phyloP scores from a whole-genome alignment of 2,797 vertebrate species.

The Gymnodraco acuticeps region DNA sequence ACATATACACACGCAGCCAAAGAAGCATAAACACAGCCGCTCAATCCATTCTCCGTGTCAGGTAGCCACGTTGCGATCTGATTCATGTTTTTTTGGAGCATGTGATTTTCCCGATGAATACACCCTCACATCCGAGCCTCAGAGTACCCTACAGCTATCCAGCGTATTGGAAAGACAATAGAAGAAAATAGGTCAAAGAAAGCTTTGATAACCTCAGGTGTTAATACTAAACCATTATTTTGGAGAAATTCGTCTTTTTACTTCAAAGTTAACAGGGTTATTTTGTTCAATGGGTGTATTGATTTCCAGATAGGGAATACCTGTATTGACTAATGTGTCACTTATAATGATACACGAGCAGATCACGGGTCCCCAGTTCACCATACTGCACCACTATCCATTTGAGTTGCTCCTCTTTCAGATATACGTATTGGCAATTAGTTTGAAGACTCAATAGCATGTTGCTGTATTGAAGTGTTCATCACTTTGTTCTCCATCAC shows the following conservation, averaged over 20 bases:
- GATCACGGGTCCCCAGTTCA: slow-evolving; percentile 62
- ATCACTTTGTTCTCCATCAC: slow-evolving; percentile 29
- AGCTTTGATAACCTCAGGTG: slow-evolving; percentile 31
- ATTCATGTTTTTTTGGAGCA: slow-evolving; percentile 66
- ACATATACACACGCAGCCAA: slow-evolving; percentile 14
- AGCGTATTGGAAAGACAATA: slow-evolving; percentile 54
- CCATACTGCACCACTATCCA: slow-evolving; percentile 48
- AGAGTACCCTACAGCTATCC: slow-evolving; percentile 53
- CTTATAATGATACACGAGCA: slow-evolving; percentile 75
- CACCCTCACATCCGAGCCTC: slow-evolving; percentile 33
- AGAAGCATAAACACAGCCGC: slow-evolving; percentile 28
- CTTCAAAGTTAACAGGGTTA: slow-evolving; percentile 46
- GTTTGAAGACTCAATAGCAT: slow-evolving; percentile 50
- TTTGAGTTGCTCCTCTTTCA: slow-evolving; percentile 59
- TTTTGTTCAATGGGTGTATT: slow-evolving; percentile 48
- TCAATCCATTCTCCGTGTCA: slow-evolving; percentile 40
- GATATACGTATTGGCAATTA: slow-evolving; percentile 65
- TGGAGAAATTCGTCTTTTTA: slow-evolving; percentile 43
- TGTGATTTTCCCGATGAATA: slow-evolving; percentile 67
- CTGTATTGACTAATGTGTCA: slow-evolving; percentile 71
- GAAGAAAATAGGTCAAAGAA: slow-evolving; percentile 28
- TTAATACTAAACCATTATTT: slow-evolving; percentile 44
- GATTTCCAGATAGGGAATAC: slow-evolving; percentile 65
- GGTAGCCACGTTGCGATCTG: slow-evolving; percentile 58
- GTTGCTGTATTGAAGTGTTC: slow-evolving; percentile 45